phyloP scores from a whole-genome alignment of 2,888 invertebrate genomes.

The Monoplex corrugatus region DNA sequence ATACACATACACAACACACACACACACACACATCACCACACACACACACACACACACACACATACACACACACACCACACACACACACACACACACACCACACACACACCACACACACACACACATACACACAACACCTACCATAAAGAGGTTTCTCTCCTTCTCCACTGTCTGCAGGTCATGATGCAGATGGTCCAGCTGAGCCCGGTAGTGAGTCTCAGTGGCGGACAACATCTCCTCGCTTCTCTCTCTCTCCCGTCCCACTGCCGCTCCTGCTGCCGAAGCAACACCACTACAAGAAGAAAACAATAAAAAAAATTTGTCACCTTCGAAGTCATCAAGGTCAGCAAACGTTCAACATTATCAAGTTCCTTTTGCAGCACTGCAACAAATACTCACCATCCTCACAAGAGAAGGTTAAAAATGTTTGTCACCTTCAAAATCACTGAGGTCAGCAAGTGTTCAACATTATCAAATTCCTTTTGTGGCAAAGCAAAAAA shows the following conservation, averaged over 20 bases:
- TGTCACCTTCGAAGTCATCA: slow-evolving; percentile 78
- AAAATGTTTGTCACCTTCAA: too few species aligned
- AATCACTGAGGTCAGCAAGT: too few species aligned
- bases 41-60: not conserved
- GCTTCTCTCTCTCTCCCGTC: slow-evolving; percentile 68
- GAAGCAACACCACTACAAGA: slow-evolving; percentile 69
- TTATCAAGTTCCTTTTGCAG: too few species aligned
- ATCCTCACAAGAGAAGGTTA: too few species aligned
- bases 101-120: slow-evolving; percentile 16
- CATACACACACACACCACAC: not conserved
- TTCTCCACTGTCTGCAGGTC: slow-evolving; percentile 68
- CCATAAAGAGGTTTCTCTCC: slow-evolving; percentile 78
- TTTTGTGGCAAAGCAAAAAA: too few species aligned
- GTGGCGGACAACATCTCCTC: slow-evolving; percentile 66
- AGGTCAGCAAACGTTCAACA: too few species aligned
- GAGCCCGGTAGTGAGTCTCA: slow-evolving; percentile 70
- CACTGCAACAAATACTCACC: too few species aligned
- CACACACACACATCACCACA: not conserved
- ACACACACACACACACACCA: slow-evolving; percentile 27
- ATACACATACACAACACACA: not conserved
- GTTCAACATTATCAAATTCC: too few species aligned
- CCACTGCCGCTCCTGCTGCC: slow-evolving; percentile 73
- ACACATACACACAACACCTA: slow-evolving; percentile 52
- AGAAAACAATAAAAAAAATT: not conserved
- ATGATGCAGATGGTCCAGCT: slow-evolving; percentile 65